Conservation (phyloP, 2,888 invertebrate species). For the Lasioglossum lativentre region DNA sequence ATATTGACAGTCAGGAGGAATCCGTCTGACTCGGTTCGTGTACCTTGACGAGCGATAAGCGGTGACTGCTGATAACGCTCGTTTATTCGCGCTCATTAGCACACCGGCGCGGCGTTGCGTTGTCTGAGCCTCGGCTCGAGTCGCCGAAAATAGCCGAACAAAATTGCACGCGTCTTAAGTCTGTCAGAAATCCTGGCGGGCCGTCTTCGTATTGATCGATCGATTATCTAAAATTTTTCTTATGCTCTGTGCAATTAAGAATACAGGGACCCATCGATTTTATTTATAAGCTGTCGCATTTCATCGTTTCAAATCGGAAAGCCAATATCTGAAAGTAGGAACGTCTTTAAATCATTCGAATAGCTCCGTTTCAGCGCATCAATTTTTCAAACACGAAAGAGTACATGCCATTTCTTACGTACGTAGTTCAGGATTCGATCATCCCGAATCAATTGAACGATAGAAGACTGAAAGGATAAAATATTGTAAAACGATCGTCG, state of each 20-base stretch:
- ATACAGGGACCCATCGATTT: too few species aligned
- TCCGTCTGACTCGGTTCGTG: constrained; percentile 32
- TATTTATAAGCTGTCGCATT: background rate
- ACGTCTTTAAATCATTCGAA: background rate
- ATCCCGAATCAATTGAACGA: background rate
- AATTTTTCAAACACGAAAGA: background rate
- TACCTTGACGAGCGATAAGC: constrained; percentile 52
- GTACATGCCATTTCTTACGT: too few species aligned
- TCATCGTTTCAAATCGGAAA: background rate
- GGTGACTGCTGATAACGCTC: constrained; percentile 41
- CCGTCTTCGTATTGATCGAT: background rate
- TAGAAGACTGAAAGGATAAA: background rate
- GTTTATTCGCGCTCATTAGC: constrained; percentile 47
- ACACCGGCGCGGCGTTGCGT: background rate
- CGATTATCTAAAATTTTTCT: background rate
- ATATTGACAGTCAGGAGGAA: constrained; percentile 59
- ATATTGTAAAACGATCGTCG: background rate
- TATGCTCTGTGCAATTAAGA: background rate
- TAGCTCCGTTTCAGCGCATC: background rate
- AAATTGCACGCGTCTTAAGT: background rate
- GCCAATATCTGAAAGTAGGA: background rate
- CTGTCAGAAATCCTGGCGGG: background rate
- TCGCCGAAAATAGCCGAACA: background rate
- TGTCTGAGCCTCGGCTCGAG: background rate
- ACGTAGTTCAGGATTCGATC: background rate